phyloP scores from a whole-genome alignment of 1,140 invertebrate species.

The Samia ricini region DNA sequence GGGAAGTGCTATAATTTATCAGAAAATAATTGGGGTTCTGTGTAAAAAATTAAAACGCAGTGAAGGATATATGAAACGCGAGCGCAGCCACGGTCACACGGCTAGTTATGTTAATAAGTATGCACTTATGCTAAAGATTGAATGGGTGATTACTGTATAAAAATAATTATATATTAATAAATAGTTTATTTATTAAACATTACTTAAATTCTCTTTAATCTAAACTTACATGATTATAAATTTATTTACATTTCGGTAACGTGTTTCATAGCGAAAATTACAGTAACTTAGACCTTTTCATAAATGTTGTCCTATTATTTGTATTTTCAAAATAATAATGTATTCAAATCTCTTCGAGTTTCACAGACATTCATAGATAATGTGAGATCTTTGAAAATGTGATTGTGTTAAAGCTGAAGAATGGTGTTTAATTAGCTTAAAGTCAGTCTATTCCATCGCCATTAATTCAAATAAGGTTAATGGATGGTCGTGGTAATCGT shows the following conservation, averaged over 20 bases:
- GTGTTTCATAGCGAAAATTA: background rate
- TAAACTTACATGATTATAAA: slow-evolving; percentile 48
- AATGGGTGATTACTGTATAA: no score
- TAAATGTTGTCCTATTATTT: slow-evolving; percentile 55
- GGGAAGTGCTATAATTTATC: no score
- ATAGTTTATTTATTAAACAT: slow-evolving; percentile 26
- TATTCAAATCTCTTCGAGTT: background rate
- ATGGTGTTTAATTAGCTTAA: slow-evolving; percentile 33
- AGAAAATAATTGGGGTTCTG: no score
- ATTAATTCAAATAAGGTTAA: slow-evolving; percentile 65
- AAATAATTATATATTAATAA: slow-evolving; percentile 8
- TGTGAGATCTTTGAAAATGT: slow-evolving; percentile 31
- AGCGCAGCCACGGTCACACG: no score
- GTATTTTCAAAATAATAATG: slow-evolving; percentile 11
- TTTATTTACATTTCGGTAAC: slow-evolving; percentile 63
- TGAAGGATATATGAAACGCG: no score
- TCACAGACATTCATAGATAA: background rate
- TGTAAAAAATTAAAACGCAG: no score
- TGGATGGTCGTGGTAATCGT: slow-evolving; percentile 36
- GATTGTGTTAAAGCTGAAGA: slow-evolving; percentile 44
- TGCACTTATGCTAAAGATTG: no score
- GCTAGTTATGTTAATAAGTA: no score
- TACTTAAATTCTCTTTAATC: slow-evolving; percentile 50
- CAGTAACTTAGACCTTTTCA: slow-evolving; percentile 10
- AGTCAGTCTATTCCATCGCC: slow-evolving; percentile 68